phyloP scores from a whole-genome alignment of 2,797 vertebrate species.

The Carcharodon carcharias region DNA sequence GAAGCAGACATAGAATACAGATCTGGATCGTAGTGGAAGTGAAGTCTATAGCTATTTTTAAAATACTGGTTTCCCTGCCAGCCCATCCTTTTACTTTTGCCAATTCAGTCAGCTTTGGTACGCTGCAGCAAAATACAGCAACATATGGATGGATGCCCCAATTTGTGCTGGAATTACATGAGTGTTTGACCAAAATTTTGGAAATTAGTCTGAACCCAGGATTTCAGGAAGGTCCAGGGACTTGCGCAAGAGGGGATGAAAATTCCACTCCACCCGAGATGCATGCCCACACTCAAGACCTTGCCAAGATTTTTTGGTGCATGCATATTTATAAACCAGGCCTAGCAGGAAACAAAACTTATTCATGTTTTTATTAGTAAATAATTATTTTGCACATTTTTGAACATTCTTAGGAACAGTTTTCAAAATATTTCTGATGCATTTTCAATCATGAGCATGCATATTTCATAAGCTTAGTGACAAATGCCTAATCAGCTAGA shows the following conservation, averaged over 20 bases:
- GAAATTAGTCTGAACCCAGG: neutral
- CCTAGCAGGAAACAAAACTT: neutral
- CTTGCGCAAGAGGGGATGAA: neutral
- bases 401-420: neutral
- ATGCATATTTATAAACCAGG: neutral
- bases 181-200: neutral
- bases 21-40: neutral
- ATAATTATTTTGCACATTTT: neutral
- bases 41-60: too few species aligned
- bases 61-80: neutral
- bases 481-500: neutral
- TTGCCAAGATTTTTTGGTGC: neutral
- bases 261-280: neutral
- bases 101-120: neutral
- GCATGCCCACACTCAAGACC: neutral
- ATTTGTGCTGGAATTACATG: neutral
- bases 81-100: neutral
- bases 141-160: neutral
- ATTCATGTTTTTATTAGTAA: neutral
- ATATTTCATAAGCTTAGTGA: neutral
- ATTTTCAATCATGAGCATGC: neutral
- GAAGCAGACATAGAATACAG: neutral
- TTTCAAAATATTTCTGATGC: conserved; percentile 1
- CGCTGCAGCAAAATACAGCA: neutral
- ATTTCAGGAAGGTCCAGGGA: neutral